A percentile compares a stretch with the other conserved stretches of the same genome.
phyloP scores from a whole-genome alignment of 1,140 invertebrate species.

The Caenorhabditis brenneri region DNA sequence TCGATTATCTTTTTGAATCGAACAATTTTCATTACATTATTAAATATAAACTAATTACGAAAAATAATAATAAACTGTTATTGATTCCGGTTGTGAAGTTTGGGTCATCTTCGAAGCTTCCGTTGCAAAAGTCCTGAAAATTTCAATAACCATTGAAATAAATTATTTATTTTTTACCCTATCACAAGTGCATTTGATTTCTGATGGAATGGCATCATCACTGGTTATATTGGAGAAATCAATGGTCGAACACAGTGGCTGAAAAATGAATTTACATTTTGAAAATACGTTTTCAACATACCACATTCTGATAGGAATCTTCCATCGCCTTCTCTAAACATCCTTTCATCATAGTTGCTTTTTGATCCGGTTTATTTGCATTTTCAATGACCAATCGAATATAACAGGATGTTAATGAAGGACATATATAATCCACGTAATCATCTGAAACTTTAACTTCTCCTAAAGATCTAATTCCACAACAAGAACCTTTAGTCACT shows the following conservation, averaged over 20 bases:
- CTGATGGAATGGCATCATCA: not conserved
- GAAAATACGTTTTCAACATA: not conserved
- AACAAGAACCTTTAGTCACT: not conserved
- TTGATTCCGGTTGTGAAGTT: not conserved
- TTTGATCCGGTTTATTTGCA: not conserved
- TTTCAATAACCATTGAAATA: not conserved
- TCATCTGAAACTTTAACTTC: not conserved
- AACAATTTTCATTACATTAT: not conserved
- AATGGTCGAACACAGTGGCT: not conserved
- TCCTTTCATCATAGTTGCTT: constrained; percentile 10
- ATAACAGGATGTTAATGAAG: not conserved
- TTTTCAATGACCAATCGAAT: constrained; percentile 18
- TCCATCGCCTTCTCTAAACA: constrained; percentile 16
- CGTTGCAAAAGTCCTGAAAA: constrained; percentile 32
- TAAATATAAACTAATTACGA: not conserved
- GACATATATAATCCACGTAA: constrained; percentile 15
- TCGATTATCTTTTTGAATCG: not conserved
- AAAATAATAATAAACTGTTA: not conserved
- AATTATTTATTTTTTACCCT: not conserved
- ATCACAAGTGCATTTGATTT: constrained; percentile 15
- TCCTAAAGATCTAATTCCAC: not conserved
- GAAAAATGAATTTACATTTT: not conserved
- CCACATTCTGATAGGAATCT: not conserved
- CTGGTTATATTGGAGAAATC: constrained; percentile 21
- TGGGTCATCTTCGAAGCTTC: constrained; percentile 17